Evolutionary conservation across 2,888 invertebrate species (phyloP).

Genomic region (Lissocephala sabroskyi): DNA sequence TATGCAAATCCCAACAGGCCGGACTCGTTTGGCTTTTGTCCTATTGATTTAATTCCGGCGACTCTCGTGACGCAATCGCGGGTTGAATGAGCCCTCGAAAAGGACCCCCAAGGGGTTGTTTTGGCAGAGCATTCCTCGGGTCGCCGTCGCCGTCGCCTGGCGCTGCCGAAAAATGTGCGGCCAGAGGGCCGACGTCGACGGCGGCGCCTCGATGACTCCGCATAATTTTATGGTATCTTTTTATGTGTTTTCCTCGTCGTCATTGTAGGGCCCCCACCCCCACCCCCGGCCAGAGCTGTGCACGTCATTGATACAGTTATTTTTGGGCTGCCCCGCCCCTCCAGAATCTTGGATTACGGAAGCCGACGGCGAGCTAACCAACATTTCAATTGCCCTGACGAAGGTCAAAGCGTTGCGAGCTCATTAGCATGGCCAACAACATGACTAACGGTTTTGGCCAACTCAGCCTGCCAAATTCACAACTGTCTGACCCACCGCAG

Average conservation of each 20-base stretch:
- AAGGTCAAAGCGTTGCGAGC: slow-evolving; percentile 25
- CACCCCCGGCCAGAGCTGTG: slow-evolving; percentile 10
- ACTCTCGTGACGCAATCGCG: slow-evolving; percentile 51
- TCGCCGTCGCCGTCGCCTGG: not conserved
- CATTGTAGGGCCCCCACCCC: slow-evolving; percentile 22
- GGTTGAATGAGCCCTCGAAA: slow-evolving; percentile 46
- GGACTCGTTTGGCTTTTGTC: too few species aligned
- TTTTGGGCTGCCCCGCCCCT: not conserved
- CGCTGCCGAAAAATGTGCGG: too few species aligned
- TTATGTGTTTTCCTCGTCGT: slow-evolving; percentile 28
- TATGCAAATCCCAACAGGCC: slow-evolving; percentile 40
- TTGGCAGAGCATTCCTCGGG: slow-evolving; percentile 25
- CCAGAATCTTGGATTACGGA: not conserved
- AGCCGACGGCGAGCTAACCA: not conserved
- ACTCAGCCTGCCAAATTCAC: not conserved
- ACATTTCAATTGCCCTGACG: slow-evolving; percentile 16
- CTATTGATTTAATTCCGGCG: slow-evolving; percentile 57
- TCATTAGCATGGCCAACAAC: slow-evolving; percentile 21
- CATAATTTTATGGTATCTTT: slow-evolving; percentile 52
- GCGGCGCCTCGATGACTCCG: slow-evolving; percentile 56
- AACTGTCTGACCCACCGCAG: not conserved
- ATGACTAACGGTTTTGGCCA: slow-evolving; percentile 27
- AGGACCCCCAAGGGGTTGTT: slow-evolving; percentile 53
- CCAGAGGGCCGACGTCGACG: too few species aligned
- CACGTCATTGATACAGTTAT: slow-evolving; percentile 32